Conservation (phyloP, 2,797 vertebrate species). For the Acanthornis magna region DNA sequence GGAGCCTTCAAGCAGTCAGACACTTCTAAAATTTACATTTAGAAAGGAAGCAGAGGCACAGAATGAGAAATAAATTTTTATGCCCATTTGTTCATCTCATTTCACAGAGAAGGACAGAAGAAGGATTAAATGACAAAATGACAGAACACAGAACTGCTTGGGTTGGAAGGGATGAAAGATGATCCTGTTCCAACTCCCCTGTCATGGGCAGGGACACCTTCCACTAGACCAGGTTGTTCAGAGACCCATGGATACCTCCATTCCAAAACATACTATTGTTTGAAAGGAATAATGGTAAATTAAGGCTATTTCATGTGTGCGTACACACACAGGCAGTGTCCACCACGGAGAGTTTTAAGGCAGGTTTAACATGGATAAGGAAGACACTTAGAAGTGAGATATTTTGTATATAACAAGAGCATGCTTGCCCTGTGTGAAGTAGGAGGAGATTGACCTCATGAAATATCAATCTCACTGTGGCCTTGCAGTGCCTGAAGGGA, state of each 20-base stretch:
- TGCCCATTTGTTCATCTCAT: background rate
- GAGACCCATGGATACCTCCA: background rate
- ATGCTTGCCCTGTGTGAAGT: background rate
- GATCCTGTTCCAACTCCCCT: background rate
- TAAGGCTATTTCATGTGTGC: background rate
- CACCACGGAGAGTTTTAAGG: background rate
- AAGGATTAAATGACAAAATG: background rate
- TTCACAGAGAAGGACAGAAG: background rate
- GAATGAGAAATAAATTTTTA: background rate
- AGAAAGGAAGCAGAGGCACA: background rate
- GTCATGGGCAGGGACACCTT: background rate
- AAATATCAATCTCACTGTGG: accelerated
- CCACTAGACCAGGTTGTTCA: background rate
- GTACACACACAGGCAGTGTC: background rate
- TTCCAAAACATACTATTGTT: background rate
- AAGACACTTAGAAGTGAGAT: background rate
- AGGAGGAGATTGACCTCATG: too few relatives aligned
- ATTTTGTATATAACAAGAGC: background rate
- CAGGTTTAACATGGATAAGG: background rate
- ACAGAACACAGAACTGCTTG: background rate
- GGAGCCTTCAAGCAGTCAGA: background rate
- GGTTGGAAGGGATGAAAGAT: background rate
- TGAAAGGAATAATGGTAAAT: background rate
- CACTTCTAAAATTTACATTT: background rate
- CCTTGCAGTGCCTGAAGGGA: background rate